These are phyloP conservation scores for Apantesis nais DNA, from an alignment of 2,888 invertebrate species.

Conservation along the genomic window DNA sequence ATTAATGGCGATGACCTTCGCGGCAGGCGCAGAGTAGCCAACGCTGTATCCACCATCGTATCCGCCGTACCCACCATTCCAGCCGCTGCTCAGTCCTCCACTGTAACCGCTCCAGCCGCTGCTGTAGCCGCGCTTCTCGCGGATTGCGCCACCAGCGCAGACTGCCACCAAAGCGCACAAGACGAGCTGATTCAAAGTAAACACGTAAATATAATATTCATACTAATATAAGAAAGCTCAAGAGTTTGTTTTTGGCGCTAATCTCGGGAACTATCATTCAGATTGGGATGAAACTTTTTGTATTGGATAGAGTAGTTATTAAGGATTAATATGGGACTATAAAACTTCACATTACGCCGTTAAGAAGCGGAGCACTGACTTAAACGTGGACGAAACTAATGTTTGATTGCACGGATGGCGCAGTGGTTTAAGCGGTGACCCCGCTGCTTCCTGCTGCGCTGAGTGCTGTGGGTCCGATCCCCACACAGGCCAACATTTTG, in stretches of 20 bases:
- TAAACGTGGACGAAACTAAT: background rate
- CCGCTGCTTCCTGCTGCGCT: no score
- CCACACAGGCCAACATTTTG: no score
- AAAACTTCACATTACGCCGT: background rate
- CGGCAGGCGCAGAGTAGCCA: conserved; percentile 28
- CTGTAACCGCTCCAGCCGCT: background rate
- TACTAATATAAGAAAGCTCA: background rate
- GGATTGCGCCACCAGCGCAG: conserved; percentile 6
- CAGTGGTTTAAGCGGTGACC: no score
- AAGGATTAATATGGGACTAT: background rate
- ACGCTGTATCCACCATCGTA: background rate
- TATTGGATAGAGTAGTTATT: background rate
- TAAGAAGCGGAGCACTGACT: background rate
- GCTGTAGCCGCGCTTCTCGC: conserved; percentile 17
- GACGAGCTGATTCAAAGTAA: conserved; percentile 6
- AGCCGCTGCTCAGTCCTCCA: conserved; percentile 4
- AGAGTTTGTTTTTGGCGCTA: background rate
- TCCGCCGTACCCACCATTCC: background rate
- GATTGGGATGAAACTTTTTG: background rate
- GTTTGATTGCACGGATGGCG: no score
- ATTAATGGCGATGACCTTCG: conserved; percentile 29
- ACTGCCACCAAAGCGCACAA: conserved; percentile 15
- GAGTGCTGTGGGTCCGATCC: no score
- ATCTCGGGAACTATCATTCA: background rate
- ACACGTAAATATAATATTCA: background rate